Conservation (phyloP, 2,888 invertebrate genomes). For the Ommatoiulus sabulosus region DNA sequence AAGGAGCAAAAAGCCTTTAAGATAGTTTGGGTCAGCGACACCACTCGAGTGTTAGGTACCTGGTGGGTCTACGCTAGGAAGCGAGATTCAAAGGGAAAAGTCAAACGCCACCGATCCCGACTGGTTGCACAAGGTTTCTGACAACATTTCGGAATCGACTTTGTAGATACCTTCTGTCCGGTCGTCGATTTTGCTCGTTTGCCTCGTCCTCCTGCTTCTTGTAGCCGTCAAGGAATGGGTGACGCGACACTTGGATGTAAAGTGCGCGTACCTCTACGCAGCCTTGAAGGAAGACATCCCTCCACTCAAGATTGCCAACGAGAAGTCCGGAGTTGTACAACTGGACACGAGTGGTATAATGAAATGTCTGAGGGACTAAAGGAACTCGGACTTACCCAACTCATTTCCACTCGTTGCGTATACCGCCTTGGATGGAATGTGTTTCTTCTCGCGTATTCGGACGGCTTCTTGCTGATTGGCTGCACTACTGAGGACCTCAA, state of each 20-base stretch:
- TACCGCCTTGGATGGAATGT: neutral
- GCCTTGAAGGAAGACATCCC: neutral
- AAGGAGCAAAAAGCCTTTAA: neutral
- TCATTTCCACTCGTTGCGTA: neutral
- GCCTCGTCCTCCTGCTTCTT: neutral
- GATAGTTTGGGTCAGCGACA: neutral
- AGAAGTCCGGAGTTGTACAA: neutral
- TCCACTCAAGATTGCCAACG: neutral
- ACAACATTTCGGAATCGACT: neutral
- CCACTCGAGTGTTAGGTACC: neutral
- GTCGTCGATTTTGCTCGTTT: neutral
- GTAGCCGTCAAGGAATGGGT: neutral
- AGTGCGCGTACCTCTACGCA: neutral
- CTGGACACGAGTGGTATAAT: neutral
- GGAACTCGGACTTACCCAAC: neutral
- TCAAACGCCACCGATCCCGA: neutral
- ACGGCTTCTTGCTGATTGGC: neutral
- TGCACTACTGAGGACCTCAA: neutral
- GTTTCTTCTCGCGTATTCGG: neutral
- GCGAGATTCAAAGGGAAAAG: neutral
- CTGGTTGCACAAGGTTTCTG: neutral
- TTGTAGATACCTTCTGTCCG: neutral
- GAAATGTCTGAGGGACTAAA: neutral
- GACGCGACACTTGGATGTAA: neutral
- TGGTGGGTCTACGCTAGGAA: neutral